phyloP scores from a whole-genome alignment of 2,113 vertebrate genomes.

The Dipodomys stephensi region DNA sequence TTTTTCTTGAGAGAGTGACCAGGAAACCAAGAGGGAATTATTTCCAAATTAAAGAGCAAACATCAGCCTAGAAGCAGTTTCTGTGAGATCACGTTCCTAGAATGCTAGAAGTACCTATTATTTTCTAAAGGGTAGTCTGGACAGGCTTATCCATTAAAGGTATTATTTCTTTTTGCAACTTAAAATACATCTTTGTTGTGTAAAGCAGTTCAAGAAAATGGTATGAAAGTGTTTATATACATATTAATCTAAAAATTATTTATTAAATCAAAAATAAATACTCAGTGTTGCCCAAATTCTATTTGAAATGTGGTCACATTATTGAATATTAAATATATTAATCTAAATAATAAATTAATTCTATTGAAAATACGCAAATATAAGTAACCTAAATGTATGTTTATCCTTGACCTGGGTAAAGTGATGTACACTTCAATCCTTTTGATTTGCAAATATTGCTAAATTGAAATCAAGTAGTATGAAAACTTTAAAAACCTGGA shows the following conservation, averaged over 20 bases:
- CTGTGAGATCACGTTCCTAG: not conserved
- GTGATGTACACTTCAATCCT: too few relatives aligned
- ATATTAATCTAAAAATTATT: too few relatives aligned
- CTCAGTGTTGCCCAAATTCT: too few relatives aligned
- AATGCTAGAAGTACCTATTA: not conserved
- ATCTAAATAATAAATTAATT: too few relatives aligned
- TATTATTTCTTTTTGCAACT: not conserved
- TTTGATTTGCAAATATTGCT: too few relatives aligned
- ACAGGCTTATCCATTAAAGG: not conserved
- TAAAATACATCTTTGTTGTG: not conserved
- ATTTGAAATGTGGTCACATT: too few relatives aligned
- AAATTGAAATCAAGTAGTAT: not conserved
- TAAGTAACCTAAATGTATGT: too few relatives aligned
- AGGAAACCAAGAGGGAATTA: constrained; percentile 1
- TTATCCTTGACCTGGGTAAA: too few relatives aligned
- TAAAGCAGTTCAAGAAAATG: not conserved
- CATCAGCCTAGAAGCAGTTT: not conserved
- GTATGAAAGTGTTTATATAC: not conserved
- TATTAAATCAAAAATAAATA: too few relatives aligned
- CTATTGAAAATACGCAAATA: too few relatives aligned
- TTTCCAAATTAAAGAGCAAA: constrained; percentile 1
- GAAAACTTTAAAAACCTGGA: too few relatives aligned
- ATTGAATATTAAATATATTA: too few relatives aligned
- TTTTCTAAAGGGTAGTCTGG: not conserved
- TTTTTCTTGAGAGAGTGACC: not conserved